Evolutionary conservation across 2,888 invertebrate genomes (phyloP), one percentile per base, ranked within the genome.

Genomic region (Pegoplata infirma): DNA sequence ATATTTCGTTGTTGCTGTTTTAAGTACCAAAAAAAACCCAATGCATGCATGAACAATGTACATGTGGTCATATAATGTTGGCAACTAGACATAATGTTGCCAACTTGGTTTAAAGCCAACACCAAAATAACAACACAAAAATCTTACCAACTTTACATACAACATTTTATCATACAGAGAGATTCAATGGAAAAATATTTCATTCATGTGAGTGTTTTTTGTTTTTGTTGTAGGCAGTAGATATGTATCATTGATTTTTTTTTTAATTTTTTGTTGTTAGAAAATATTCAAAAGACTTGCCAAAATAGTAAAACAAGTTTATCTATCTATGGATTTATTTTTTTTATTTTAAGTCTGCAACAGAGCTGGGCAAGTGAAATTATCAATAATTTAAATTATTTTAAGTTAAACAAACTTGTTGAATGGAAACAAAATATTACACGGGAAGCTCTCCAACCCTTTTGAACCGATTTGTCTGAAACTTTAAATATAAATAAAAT

Each of bases 271-370:
- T n/a, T n/a, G n/a, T n/a, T n/a, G n/a, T n/a, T n/a, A 16, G 23
- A 23, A 21, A 59, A 47, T 59, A 58, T 61, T 36, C 47, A 63
- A 69, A 47, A 21, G n/a, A 64, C 28, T 69, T 66, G 78, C 69
- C 78, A 78, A 78, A 69, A 47, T 53, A 61, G 7, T n/a, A 6
- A 68, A 56, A 74, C 74, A 61, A 81, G 81, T 81, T 81, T 74
- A 56, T 55, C 17, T 67, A 23, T 58, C 14, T 51, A 53, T 32
- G 36, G 71, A 55, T 73, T 53, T 12, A n/a, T n/a, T n/a, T n/a
- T 55, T 32, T 55, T n/a, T 55, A 32, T 56, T 10, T 14, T 10
- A 10, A 53, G 44, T 53, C 10, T 40, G 16, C 0, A 19, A 23
- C 53, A 17, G 53, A 7, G 23, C 16, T 66, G 36, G 40, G 3